Evolutionary conservation across 2,888 invertebrate species (phyloP).

Genomic region (Phortica magna): DNA sequence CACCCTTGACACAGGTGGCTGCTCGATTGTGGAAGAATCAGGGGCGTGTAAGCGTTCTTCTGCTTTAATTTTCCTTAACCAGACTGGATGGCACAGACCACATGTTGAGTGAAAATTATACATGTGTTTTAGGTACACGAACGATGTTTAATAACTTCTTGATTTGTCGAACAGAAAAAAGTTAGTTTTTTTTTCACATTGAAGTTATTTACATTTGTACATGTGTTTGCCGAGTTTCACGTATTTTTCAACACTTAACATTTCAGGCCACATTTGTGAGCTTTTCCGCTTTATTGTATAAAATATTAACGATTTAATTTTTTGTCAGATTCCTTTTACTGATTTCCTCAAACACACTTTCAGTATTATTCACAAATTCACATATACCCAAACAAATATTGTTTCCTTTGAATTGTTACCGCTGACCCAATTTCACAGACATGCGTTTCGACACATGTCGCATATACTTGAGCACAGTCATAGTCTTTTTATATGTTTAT

Average conservation of each 20-base stretch:
- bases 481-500: not conserved
- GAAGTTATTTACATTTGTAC: too few species aligned
- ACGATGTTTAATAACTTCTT: too few species aligned
- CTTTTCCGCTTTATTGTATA: not conserved
- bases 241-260: not conserved
- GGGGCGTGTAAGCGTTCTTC: too few species aligned
- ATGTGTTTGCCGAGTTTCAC: not conserved
- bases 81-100: too few species aligned
- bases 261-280: not conserved
- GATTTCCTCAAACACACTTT: not conserved
- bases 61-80: too few species aligned
- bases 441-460: not conserved
- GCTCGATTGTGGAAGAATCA: too few species aligned
- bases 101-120: too few species aligned
- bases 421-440: conserved; percentile 24
- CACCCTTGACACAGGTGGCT: not conserved
- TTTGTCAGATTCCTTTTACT: not conserved
- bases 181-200: too few species aligned
- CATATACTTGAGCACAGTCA: not conserved
- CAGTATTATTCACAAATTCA: not conserved
- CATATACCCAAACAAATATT: not conserved
- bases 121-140: too few species aligned
- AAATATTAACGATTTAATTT: not conserved
- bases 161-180: too few species aligned
- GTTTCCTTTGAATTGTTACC: not conserved